Base-by-base conservation (phyloP, 2,888 invertebrate species). In the Mellilla xanthometata region DNA sequence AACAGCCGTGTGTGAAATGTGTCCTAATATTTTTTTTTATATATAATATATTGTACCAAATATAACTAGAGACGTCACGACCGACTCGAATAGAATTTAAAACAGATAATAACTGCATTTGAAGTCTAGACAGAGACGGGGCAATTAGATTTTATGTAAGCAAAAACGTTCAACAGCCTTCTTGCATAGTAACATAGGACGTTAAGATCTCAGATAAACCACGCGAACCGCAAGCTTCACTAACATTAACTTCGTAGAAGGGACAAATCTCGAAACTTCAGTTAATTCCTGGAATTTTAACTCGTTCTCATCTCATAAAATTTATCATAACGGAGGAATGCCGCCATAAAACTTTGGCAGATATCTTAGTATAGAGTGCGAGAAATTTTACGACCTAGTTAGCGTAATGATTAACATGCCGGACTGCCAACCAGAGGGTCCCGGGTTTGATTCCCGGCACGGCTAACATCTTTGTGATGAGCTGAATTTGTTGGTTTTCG, bases 221-320 rank as follows among this genome's bases (percentile, higher is more conserved):
- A 47, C 24, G 30, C n/a, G 26, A 34, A 43, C 53, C 39, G 19
- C 31, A 42, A 45, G 31, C 35, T 40, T 32, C 22, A 36, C 45
- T 26, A 40, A 40, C 36, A 33, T 33, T 42, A 26, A 49, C 13
- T 46, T 12, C 38, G 28, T 28, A 35, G 32, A 41, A 45, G 34
- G 38, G 22, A 36, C 38, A 46, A 35, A 41, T 38, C 40, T 40
- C 26, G 23, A 44, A 52, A 36, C 42, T 34, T 45, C 29, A 36
- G 33, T 39, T 32, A 33, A 41, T 52, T 50, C 48, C 39, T 24
- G 10, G 42, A 32, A 52, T 52, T 40, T 47, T 6, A 19, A 19
- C 15, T 19, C 15, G 15, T 19, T 24, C 24, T 45, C 15, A 34
- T 31, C 24, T 28, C 36, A 30, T 45, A 40, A 47, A 55, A 47